Conservation (phyloP, 2,797 vertebrate species). For the Bradypodion ventrale region DNA sequence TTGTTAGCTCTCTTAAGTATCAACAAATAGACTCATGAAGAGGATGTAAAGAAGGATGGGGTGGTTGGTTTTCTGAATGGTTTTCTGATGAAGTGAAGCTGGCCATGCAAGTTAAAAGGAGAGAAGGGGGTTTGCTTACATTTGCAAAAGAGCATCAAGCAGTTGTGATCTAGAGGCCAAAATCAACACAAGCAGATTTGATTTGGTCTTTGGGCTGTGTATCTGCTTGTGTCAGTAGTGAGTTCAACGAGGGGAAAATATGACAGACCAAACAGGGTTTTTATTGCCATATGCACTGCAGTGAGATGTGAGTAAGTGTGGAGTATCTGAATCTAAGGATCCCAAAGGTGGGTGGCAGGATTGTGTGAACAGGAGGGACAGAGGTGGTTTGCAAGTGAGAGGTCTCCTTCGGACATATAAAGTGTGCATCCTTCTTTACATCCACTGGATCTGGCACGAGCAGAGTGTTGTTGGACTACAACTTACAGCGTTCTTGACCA, state of each 20-base stretch:
- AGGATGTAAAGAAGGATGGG: slow-evolving; percentile 22
- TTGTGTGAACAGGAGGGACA: not conserved
- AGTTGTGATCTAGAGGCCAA: slow-evolving; percentile 5
- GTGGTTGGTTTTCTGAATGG: slow-evolving; percentile 38
- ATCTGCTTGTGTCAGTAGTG: not conserved
- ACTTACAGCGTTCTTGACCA: too few species aligned
- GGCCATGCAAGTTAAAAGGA: not conserved
- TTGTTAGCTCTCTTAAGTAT: slow-evolving; percentile 25
- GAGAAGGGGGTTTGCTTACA: not conserved
- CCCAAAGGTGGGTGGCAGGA: not conserved
- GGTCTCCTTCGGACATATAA: not conserved
- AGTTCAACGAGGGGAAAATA: slow-evolving; percentile 15
- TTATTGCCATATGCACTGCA: not conserved
- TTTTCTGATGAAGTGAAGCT: slow-evolving; percentile 10
- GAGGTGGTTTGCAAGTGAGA: not conserved
- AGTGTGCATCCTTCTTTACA: slow-evolving; percentile 10
- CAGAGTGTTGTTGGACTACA: too few species aligned
- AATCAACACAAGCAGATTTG: not conserved
- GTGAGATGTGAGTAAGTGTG: not conserved
- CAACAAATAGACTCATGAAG: not conserved
- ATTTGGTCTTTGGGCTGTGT: not conserved
- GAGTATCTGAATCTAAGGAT: not conserved
- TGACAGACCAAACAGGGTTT: not conserved
- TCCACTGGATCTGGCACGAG: not conserved
- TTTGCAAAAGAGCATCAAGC: not conserved